Conservation (phyloP, 2,113 vertebrate species). For the Mesitornis unicolor region DNA sequence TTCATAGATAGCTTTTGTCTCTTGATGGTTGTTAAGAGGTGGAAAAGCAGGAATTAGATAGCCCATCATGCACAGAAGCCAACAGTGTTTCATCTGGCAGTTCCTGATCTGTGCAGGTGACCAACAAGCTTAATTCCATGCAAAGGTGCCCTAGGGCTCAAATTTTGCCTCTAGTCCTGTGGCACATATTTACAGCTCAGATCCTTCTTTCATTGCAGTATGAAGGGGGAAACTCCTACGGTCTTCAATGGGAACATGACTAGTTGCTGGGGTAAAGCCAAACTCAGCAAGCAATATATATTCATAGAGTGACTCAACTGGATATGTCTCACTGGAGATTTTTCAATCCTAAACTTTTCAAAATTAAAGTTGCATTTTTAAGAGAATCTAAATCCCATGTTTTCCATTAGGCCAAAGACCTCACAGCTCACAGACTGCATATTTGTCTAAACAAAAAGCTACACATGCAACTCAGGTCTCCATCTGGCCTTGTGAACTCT, state of each 20-base stretch:
- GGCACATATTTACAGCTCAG: background rate
- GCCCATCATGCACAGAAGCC: background rate
- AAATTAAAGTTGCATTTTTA: background rate
- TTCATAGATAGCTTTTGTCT: background rate
- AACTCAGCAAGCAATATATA: background rate
- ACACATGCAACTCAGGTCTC: fast-evolving
- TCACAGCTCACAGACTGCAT: background rate
- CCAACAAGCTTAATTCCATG: background rate
- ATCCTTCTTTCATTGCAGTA: background rate
- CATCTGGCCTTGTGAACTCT: background rate
- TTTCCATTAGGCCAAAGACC: background rate
- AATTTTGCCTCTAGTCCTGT: background rate
- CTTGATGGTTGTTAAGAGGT: background rate
- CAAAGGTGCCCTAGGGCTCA: background rate
- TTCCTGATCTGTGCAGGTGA: background rate
- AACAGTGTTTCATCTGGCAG: background rate
- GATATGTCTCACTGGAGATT: background rate
- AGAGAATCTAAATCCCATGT: background rate
- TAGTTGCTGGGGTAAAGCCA: background rate
- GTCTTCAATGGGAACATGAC: background rate
- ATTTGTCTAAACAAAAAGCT: background rate
- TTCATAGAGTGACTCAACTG: background rate
- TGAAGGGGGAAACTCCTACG: background rate
- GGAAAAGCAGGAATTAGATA: background rate
- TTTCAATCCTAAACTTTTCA: background rate